These are phyloP conservation scores for Callospermophilus lateralis DNA, from an alignment of 2,113 vertebrate genomes.

Conservation along the genomic window DNA sequence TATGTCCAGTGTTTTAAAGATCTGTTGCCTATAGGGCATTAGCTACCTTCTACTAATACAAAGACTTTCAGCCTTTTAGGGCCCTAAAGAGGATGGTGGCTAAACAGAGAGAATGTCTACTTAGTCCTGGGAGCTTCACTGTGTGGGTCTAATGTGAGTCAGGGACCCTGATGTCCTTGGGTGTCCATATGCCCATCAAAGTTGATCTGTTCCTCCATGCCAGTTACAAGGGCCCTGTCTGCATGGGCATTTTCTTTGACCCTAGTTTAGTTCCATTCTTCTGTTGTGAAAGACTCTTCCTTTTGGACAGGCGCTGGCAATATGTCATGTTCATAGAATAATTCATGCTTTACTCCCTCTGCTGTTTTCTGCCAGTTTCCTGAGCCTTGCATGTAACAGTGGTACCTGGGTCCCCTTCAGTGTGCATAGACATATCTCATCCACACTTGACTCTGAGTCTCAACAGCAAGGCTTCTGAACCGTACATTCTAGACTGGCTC, in stretches of 20 bases:
- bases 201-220: not conserved
- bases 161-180: not conserved
- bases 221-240: not conserved
- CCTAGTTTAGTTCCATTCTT: not conserved
- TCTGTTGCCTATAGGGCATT: not conserved
- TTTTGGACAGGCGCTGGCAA: not conserved
- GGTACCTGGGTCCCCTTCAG: not conserved
- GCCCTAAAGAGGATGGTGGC: not conserved
- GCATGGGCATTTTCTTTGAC: not conserved
- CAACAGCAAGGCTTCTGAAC: not conserved
- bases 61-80: not conserved
- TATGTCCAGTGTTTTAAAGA: constrained; percentile 9
- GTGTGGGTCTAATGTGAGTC: not conserved
- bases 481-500: not conserved
- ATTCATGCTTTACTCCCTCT: not conserved
- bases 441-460: not conserved
- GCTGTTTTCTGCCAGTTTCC: not conserved
- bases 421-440: no score
- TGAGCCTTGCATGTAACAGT: not conserved
- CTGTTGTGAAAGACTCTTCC: not conserved
- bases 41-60: not conserved
- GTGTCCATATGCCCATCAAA: not conserved
- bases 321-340: not conserved
- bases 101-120: not conserved
- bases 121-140: not conserved